phyloP scores from a whole-genome alignment of 2,888 invertebrate species.

The Philopedon plagiatum region DNA sequence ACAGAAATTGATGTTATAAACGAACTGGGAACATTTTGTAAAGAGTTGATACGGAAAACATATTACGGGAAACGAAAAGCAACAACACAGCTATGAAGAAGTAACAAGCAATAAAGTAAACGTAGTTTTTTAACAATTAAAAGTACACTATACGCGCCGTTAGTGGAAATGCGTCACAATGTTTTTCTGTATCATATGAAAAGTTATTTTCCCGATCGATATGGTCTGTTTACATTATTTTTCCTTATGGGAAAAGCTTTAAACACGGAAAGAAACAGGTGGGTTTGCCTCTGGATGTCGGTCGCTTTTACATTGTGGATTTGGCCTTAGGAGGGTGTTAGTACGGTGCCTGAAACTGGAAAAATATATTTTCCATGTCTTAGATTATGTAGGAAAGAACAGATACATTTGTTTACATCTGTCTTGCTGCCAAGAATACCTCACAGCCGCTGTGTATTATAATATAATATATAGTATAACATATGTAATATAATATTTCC shows the following conservation, averaged over 20 bases:
- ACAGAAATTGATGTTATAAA: not conserved
- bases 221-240: slow-evolving; percentile 33
- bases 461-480: no score
- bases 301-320: not conserved
- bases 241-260: slow-evolving; percentile 22
- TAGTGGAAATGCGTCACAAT: not conserved
- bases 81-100: not conserved
- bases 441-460: no score
- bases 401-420: no score
- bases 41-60: not conserved
- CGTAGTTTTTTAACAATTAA: not conserved
- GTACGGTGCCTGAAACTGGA: slow-evolving; percentile 16
- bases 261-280: slow-evolving; percentile 39
- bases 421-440: no score
- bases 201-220: slow-evolving; percentile 30
- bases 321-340: slow-evolving; percentile 18
- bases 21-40: not conserved
- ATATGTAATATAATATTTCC: no score
- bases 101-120: slow-evolving; percentile 24
- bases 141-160: slow-evolving; percentile 2
- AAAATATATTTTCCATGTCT: no score
- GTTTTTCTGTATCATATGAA: slow-evolving; percentile 3
- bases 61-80: not conserved
- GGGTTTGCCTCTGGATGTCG: slow-evolving; percentile 10
- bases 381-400: no score